Base-by-base conservation (phyloP, 2,113 vertebrate genomes). In the Lamprotornis superbus region DNA sequence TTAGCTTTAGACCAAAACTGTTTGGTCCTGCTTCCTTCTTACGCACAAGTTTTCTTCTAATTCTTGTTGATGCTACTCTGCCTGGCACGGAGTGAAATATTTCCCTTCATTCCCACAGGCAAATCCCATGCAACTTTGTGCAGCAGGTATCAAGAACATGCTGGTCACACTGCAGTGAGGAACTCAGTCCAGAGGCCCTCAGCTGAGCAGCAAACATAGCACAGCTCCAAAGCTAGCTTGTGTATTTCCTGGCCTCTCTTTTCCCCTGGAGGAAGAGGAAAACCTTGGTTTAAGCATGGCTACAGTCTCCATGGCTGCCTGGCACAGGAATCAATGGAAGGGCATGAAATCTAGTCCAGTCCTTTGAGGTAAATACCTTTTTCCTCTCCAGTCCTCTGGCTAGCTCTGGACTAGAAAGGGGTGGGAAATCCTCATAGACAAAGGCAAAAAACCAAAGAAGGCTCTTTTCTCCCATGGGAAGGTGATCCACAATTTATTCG, bases 231-330 rank as follows among this genome's bases (percentile, higher is more conserved):
- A 80, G 37, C 5, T 37, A 39, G 15, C 14, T 57, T 2, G 1
- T 22, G 2, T 23, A 27, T 76, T 82, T 77, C 44, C 64, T 59
- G 27, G 6, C 3, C 22, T 12, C 31, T 53, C 33, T 80, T 35
- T 23, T 39, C 11, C 37, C 21, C 16, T 21, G 52, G 4, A 74
- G 20, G 37, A 67, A 70, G 35, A 82, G 11, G 11, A 81, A 83
- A 74, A 74, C 17, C 30, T 21, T 65, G 14, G 5, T 8, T 80
- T 83, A 86, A 65, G 14, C 15, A 20, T 0, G 2, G 37, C 49
- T 82, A 53, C 0, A 5, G 14, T 53, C 40, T 39, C 37, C 1
- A 2, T 5, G 24, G 40, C 13, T 76, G 28, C 18, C 46, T 1
- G 2, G 30, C 47, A 71, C 61, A 79, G 57, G 81, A 87, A 21